Conservation (phyloP, 2,113 vertebrate genomes). For the Eonycteris spelaea region DNA sequence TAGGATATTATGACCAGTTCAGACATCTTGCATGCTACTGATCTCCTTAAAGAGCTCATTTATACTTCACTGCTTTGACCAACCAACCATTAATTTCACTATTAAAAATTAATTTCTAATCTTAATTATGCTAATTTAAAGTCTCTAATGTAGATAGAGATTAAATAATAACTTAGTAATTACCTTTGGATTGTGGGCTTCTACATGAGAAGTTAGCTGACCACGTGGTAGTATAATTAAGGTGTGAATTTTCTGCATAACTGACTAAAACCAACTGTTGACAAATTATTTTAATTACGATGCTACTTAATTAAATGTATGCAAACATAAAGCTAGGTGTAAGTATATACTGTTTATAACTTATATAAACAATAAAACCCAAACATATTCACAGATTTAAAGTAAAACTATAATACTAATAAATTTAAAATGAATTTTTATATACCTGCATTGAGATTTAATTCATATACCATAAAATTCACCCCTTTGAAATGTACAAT, state of each 20-base stretch:
- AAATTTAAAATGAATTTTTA: not conserved
- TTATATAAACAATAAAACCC: not conserved
- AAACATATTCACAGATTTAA: not conserved
- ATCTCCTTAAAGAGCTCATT: not conserved
- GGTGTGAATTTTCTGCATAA: not conserved
- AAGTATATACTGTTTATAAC: not conserved
- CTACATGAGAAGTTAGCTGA: not conserved
- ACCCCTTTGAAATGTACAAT: not conserved
- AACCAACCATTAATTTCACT: not conserved
- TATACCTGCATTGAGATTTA: not conserved
- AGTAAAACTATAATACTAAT: not conserved
- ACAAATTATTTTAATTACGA: not conserved
- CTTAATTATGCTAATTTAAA: not conserved
- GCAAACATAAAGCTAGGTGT: not conserved
- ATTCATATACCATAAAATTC: not conserved
- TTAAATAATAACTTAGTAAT: not conserved
- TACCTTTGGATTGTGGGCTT: not conserved
- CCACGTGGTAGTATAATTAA: not conserved
- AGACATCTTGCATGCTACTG: not conserved
- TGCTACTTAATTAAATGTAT: not conserved
- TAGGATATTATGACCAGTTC: not conserved
- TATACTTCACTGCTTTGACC: not conserved
- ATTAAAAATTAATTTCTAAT: not conserved
- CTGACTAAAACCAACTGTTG: not conserved
- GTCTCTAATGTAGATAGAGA: not conserved